A percentile compares a stretch with the other conserved stretches of the same genome.
These are phyloP conservation scores for Prolemur simus DNA, from an alignment of 2,113 vertebrate genomes.

Conservation along the genomic window DNA sequence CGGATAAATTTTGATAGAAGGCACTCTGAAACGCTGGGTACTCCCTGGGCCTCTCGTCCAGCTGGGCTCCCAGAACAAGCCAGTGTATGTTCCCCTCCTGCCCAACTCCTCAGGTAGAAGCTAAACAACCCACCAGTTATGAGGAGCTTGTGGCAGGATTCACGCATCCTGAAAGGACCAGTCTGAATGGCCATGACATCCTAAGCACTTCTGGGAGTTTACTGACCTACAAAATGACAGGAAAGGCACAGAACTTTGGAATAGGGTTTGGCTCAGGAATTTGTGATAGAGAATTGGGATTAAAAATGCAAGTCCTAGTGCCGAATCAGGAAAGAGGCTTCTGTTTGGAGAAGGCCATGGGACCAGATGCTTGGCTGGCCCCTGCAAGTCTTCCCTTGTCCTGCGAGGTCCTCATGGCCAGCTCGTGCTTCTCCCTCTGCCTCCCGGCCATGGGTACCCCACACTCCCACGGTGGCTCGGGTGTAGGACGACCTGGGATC, in stretches of 20 bases:
- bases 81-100: neutral
- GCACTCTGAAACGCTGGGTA: neutral
- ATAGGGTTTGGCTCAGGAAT: neutral
- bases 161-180: neutral
- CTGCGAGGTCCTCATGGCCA: neutral
- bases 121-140: neutral
- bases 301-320: neutral
- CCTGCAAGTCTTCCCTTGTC: neutral
- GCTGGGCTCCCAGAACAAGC: neutral
- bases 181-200: neutral
- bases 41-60: neutral
- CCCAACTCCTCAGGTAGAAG: neutral
- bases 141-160: too few species aligned
- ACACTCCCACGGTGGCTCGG: too few species aligned
- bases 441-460: accelerated
- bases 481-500: neutral
- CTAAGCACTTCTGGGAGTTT: neutral
- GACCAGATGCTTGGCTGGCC: neutral
- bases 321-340: neutral
- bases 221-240: neutral
- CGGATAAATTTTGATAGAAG: neutral
- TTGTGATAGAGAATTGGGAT: neutral
- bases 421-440: neutral
- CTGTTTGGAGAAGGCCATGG: neutral
- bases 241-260: neutral